phyloP scores from a whole-genome alignment of 2,113 vertebrate genomes.

The Hippocampus abdominalis region DNA sequence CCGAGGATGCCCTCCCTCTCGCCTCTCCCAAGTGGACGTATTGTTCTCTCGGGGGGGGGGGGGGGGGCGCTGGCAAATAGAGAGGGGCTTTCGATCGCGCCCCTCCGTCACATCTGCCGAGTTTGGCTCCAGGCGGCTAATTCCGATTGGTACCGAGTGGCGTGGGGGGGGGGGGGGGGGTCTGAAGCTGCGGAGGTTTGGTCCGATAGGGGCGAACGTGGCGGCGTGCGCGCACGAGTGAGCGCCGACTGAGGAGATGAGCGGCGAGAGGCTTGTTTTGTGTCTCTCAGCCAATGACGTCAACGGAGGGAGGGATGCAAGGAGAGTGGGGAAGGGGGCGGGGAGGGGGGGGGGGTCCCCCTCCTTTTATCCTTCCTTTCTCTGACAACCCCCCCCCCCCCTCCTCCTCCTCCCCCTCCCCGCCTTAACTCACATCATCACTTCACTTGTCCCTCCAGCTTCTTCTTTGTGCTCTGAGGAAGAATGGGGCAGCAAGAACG shows the following conservation, averaged over 20 bases:
- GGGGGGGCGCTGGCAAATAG: slow-evolving; percentile 4
- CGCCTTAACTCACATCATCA: slow-evolving; percentile 11
- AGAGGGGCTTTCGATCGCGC: slow-evolving; percentile 25
- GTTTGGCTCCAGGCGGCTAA: slow-evolving; percentile 10
- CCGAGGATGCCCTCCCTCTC: slow-evolving; percentile 56
- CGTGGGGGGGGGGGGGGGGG: not conserved
- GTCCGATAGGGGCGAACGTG: slow-evolving; percentile 9
- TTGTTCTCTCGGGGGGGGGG: slow-evolving; percentile 60
- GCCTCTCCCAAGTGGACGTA: slow-evolving; percentile 50
- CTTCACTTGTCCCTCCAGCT: slow-evolving; percentile 5
- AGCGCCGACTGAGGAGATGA: slow-evolving; percentile 57
- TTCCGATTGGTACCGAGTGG: not conserved
- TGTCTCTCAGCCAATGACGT: slow-evolving; percentile 77
- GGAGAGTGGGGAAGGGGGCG: not conserved
- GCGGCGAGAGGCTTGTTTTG: slow-evolving; percentile 76
- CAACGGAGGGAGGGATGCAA: slow-evolving; percentile 44
- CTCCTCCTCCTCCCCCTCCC: slow-evolving; percentile 5
- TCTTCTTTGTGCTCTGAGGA: not conserved
- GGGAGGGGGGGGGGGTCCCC: not conserved
- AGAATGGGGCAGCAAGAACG: not conserved
- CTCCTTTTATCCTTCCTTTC: slow-evolving; percentile 31
- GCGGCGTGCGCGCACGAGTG: slow-evolving; percentile 38
- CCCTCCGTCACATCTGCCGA: slow-evolving; percentile 3
- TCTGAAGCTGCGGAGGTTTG: not conserved
- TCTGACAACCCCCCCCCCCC: slow-evolving; percentile 30